Conservation (phyloP, 2,113 vertebrate genomes). For the Rattus norvegicus region GRCr8 NC_086019.1:20735001-20735500, state of each 20-base stretch:
- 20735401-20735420: background rate
- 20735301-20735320: background rate
- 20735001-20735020: background rate
- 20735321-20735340: background rate
- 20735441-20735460: background rate
- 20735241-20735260: background rate
- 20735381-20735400: background rate
- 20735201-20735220: background rate
- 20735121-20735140: background rate
- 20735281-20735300: background rate
- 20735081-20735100: background rate
- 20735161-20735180: background rate
- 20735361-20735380: conserved; percentile 42
- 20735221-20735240: background rate
- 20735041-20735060: background rate
- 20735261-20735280: background rate
- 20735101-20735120: conserved; percentile 3
- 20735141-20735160: background rate
- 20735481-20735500: background rate
- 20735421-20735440: background rate
- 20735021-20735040: background rate
- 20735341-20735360: background rate
- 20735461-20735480: background rate
- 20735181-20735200: background rate
- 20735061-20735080: background rate